A percentile compares a stretch with the other conserved stretches of the same genome.
phyloP scores from a whole-genome alignment of 2,113 vertebrate species.

The Amphiprion ocellaris region DNA sequence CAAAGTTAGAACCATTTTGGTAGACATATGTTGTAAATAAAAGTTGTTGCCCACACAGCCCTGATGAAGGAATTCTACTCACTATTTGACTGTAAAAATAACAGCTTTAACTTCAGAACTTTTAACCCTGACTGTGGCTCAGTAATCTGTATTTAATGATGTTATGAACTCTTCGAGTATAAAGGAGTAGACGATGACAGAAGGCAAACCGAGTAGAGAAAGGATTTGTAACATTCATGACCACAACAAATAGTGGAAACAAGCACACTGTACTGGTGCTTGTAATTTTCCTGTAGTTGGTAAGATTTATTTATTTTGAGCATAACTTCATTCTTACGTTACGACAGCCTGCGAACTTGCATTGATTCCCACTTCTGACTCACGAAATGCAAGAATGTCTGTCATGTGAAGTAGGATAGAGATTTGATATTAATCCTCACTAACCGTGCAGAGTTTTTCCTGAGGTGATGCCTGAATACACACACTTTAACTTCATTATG shows the following conservation, averaged over 20 bases:
- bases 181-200: conserved; percentile 6
- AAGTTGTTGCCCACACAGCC: too few species aligned
- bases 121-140: background rate
- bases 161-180: background rate
- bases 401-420: conserved; percentile 14
- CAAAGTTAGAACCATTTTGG: too few species aligned
- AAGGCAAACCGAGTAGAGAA: background rate
- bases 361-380: conserved; percentile 20
- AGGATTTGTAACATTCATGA: background rate
- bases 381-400: conserved; percentile 28
- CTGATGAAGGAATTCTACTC: too few species aligned
- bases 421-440: background rate
- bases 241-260: background rate
- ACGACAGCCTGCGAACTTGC: conserved; percentile 22
- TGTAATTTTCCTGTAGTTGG: background rate
- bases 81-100: too few species aligned
- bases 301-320: conserved; percentile 38
- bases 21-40: too few species aligned
- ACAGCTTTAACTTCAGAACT: too few species aligned
- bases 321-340: background rate
- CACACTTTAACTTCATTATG: background rate
- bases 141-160: background rate
- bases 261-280: background rate
- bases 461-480: conserved; percentile 21
- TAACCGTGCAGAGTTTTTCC: background rate